Base-by-base conservation (phyloP, 2,888 invertebrate genomes). In the Himalopsyche anomala region DNA sequence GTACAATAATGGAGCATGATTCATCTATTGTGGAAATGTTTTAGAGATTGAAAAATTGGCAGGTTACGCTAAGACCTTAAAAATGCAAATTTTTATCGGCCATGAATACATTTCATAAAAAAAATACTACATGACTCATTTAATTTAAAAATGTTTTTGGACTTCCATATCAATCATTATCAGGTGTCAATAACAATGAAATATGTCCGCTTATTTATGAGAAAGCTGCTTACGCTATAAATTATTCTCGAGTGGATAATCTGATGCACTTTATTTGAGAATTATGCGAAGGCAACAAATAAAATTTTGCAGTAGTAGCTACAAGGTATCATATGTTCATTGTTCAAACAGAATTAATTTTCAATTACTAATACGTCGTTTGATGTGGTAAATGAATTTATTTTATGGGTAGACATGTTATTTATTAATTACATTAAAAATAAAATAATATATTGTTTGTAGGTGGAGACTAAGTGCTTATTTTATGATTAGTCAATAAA, bases 51-150 rank as follows among this genome's bases (percentile, higher is more conserved):
- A 62, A 62, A 62, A 62, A 19, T 2, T 62, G 62, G 11, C 62
- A 62, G 62, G 51, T 19, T 62, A 62, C 19, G 8, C 62, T 9
- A 19, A 62, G 19, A 62, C 19, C 62, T 62, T 19, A 19, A 62
- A 62, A 19, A 62, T 62, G 62, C 62, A 62, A 62, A 62, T 62
- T 62, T 6, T 9, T 62, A 19, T 62, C 62, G 62, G 28, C 62
- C 62, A 19, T 62, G 62, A 19, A 62, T 19, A 62, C 0, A 62
- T 62, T 19, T 8, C 8, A 62, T 19, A 62, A 62, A 62, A 62
- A 62, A 62, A 62, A 62, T 19, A 4, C 8, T 56, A 8, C 19
- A 62, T 62, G 62, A 62, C 19, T 19, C 19, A 62, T 62, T 4
- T 2, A 4, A 11, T 19, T 28, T 62, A 19, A 62, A 51, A 19